These are phyloP conservation scores for Numenius phaeopus DNA, from an alignment of 2,797 vertebrate species.

Conservation along the genomic window DNA sequence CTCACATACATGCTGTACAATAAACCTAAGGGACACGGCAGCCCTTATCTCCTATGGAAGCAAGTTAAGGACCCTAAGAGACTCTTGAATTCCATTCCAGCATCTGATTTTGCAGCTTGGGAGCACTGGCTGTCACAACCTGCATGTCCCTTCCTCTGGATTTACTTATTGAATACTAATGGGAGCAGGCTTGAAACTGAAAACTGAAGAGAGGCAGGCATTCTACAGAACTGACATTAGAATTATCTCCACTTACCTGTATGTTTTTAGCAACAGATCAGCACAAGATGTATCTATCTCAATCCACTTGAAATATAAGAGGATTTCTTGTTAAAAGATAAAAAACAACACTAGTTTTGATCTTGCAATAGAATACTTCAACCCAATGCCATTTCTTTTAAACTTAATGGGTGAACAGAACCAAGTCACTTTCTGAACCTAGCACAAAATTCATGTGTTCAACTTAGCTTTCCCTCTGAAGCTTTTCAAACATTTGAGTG, in stretches of 20 bases:
- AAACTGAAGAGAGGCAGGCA: neutral
- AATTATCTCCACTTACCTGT: neutral
- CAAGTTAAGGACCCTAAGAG: conserved; percentile 1
- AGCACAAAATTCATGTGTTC: neutral
- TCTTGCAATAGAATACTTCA: neutral
- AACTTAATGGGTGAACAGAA: neutral
- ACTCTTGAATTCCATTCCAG: conserved; percentile 19
- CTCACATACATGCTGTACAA: neutral
- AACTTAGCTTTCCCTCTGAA: neutral
- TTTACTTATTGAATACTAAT: neutral
- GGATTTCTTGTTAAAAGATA: neutral
- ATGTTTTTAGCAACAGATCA: neutral
- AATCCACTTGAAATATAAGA: neutral
- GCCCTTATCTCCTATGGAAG: neutral
- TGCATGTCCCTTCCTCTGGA: neutral
- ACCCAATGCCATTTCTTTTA: neutral
- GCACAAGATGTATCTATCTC: neutral
- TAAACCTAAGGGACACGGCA: neutral
- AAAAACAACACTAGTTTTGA: neutral
- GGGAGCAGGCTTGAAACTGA: neutral
- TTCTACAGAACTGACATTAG: neutral
- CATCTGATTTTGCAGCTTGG: neutral
- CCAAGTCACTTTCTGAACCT: neutral
- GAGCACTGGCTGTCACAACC: neutral
- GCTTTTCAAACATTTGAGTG: neutral